phyloP scores from a whole-genome alignment of 2,888 invertebrate species.

The Zelleria hepariella region DNA sequence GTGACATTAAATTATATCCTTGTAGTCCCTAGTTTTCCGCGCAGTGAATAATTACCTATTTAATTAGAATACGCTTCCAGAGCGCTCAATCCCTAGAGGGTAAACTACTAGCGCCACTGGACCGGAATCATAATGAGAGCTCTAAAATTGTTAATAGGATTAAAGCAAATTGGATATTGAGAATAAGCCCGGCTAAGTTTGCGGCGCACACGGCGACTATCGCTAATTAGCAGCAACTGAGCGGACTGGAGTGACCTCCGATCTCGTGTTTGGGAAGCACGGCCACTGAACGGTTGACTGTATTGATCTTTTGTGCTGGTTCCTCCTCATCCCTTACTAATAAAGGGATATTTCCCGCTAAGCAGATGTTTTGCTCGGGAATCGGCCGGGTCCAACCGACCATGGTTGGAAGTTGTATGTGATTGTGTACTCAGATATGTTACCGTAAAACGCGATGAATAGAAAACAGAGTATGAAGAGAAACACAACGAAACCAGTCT shows the following conservation, averaged over 20 bases:
- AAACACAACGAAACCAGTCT: no score
- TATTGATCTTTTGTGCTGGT: no score
- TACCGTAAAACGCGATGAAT: no score
- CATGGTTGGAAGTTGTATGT: no score
- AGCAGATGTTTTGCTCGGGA: no score
- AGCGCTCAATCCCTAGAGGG: no score
- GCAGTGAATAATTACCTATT: neutral
- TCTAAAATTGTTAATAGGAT: constrained; percentile 59
- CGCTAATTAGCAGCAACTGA: constrained; percentile 64
- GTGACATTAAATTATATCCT: no score
- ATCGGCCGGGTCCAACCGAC: no score
- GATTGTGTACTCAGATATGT: no score
- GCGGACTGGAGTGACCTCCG: constrained; percentile 30
- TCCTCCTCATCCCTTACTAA: no score
- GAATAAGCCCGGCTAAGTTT: constrained; percentile 51
- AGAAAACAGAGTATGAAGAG: no score
- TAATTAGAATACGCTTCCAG: neutral
- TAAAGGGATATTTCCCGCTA: no score
- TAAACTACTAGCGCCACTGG: constrained; percentile 5
- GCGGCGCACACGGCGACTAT: constrained; percentile 56
- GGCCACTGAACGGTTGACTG: neutral
- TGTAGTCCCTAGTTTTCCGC: neutral
- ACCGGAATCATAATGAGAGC: constrained; percentile 35
- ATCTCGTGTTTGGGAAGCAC: neutral
- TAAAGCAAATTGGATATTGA: constrained; percentile 62